Conservation (phyloP, 2,113 vertebrate genomes). For the Aramus guarauna region DNA sequence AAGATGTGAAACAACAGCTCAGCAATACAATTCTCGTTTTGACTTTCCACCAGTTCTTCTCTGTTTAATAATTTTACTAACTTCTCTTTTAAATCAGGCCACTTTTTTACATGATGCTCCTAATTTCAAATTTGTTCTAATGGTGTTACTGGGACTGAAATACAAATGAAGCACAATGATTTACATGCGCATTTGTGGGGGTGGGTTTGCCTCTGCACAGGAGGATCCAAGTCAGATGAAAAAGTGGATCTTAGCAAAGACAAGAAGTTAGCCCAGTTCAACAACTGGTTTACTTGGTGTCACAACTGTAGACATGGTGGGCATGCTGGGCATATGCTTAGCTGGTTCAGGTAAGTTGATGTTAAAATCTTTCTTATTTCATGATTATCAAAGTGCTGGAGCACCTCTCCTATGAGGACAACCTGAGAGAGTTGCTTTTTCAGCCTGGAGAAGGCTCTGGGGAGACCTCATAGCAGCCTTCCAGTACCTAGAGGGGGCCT, state of each 20-base stretch:
- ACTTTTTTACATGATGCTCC: background rate
- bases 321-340: slow-evolving; percentile 97
- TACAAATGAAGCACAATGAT: background rate
- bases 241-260: slow-evolving; percentile 95
- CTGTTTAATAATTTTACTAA: background rate
- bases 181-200: background rate
- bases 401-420: too few relatives aligned
- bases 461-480: too few relatives aligned
- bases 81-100: background rate
- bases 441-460: too few relatives aligned
- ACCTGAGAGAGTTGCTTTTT: too few relatives aligned
- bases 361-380: background rate
- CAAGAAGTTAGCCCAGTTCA: slow-evolving; percentile 97
- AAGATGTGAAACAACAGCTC: background rate
- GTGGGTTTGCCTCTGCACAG: slow-evolving; percentile 67
- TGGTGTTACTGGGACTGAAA: background rate
- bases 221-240: slow-evolving; percentile 92
- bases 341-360: slow-evolving; percentile 92
- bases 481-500: too few relatives aligned
- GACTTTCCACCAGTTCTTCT: background rate
- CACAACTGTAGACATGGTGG: slow-evolving; percentile 98
- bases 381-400: too few relatives aligned
- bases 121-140: background rate
- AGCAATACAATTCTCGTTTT: background rate
- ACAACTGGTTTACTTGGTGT: slow-evolving; percentile 99